These are phyloP conservation scores for Apolygus lucorum DNA, from an alignment of 1,140 invertebrate genomes.

Conservation along the genomic window DNA sequence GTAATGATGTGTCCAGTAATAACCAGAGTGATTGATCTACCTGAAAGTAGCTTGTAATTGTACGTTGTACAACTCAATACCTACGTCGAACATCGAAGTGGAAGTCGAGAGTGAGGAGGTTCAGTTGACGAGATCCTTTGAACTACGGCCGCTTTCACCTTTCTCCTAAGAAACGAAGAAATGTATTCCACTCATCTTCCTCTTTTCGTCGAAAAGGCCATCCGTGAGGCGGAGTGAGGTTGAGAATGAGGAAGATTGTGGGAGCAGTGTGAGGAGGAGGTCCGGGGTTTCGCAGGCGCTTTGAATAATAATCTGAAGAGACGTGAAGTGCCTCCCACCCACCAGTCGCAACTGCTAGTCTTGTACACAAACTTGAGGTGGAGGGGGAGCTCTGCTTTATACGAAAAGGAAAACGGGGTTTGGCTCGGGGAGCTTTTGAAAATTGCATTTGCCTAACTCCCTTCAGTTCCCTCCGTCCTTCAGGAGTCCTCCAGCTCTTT, in stretches of 20 bases:
- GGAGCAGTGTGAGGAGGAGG: too few species aligned
- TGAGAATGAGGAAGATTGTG: too few species aligned
- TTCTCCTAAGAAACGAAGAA: neutral
- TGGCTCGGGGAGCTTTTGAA: conserved; percentile 15
- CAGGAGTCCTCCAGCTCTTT: neutral
- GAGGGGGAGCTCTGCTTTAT: neutral
- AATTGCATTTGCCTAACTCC: conserved; percentile 21
- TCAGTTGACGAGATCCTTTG: neutral
- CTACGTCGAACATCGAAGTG: too few species aligned
- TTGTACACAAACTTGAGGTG: neutral
- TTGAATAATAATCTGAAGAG: neutral
- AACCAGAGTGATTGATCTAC: too few species aligned
- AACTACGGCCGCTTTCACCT: neutral
- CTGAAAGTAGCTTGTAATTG: too few species aligned
- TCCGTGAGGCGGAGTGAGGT: too few species aligned
- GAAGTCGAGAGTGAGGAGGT: too few species aligned
- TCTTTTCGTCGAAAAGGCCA: too few species aligned
- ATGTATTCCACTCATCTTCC: neutral
- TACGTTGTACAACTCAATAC: too few species aligned
- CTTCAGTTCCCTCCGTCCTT: neutral
- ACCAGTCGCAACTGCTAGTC: too few species aligned
- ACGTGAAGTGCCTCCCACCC: neutral
- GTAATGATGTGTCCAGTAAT: too few species aligned
- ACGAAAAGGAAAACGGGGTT: neutral
- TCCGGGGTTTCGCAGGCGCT: neutral